Evolutionary conservation across 1,140 invertebrate genomes (phyloP).

Genomic region (Drosophila murphyi): DNA sequence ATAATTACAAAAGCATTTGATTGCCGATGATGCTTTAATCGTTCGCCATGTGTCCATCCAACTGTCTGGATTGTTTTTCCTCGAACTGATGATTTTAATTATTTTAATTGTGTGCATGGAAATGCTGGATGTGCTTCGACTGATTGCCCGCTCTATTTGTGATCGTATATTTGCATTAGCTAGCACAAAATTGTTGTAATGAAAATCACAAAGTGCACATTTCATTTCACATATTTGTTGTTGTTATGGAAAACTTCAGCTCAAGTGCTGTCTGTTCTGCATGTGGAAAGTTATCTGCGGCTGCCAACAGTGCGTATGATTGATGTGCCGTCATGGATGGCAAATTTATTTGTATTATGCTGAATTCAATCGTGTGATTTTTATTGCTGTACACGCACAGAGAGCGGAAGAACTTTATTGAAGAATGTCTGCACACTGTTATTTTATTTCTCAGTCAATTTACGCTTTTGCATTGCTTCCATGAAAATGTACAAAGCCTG

Average conservation of each 20-base stretch:
- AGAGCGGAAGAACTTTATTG: constrained; percentile 21
- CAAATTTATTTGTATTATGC: constrained; percentile 36
- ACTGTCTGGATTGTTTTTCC: constrained; percentile 46
- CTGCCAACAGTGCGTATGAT: constrained; percentile 49
- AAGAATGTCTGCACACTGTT: constrained; percentile 30
- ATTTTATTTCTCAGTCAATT: constrained; percentile 43
- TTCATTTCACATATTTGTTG: constrained; percentile 2
- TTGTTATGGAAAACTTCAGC: constrained; percentile 24
- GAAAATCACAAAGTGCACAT: constrained; percentile 5
- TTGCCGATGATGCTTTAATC: constrained; percentile 70
- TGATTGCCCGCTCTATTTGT: constrained; percentile 15
- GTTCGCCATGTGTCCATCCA: constrained; percentile 6
- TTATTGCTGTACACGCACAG: constrained; percentile 23
- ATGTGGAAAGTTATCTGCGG: constrained; percentile 12
- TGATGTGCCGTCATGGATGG: constrained; percentile 32
- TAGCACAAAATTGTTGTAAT: constrained; percentile 14
- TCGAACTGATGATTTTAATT: constrained; percentile 73
- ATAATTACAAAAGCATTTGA: constrained; percentile 68
- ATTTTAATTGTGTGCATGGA: constrained; percentile 53
- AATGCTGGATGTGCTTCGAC: constrained; percentile 7
- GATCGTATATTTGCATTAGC: constrained; percentile 38
- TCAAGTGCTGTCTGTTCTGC: constrained; percentile 3
- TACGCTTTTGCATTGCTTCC: constrained; percentile 1
- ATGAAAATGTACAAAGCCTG: constrained; percentile 6
- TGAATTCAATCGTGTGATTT: constrained; percentile 44